Evolutionary conservation across 2,888 invertebrate species (phyloP).

Genomic region (Cheilosia impressa): DNA sequence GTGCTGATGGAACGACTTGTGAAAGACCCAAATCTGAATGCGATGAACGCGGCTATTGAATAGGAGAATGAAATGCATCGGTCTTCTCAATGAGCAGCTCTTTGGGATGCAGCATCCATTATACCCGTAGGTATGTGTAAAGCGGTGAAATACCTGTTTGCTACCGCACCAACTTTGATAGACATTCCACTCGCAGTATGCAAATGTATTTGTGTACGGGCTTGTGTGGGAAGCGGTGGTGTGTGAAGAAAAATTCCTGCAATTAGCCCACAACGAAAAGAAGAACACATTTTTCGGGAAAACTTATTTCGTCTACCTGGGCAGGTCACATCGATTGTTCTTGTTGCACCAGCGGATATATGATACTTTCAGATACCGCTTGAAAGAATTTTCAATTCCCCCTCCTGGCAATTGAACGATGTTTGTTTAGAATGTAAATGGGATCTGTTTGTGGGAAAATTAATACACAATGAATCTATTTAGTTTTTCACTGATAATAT

Average conservation of each 20-base stretch:
- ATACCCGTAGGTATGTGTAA: slow-evolving; percentile 39
- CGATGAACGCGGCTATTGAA: slow-evolving; percentile 58
- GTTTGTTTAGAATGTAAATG: slow-evolving; percentile 49
- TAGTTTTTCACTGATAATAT: background rate
- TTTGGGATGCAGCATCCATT: slow-evolving; percentile 23
- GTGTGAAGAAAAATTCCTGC: slow-evolving; percentile 54
- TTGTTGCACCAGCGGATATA: slow-evolving; percentile 35
- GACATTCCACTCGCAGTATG: slow-evolving; percentile 12
- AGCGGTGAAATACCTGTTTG: slow-evolving; percentile 63
- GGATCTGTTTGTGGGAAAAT: slow-evolving; percentile 50
- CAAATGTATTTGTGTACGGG: slow-evolving; percentile 12
- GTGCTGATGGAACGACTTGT: background rate
- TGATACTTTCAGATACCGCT: slow-evolving; percentile 53
- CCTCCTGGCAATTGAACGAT: slow-evolving; percentile 36
- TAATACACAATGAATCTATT: slow-evolving; percentile 6
- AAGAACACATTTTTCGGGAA: slow-evolving; percentile 37
- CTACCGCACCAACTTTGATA: slow-evolving; percentile 17
- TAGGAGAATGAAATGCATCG: slow-evolving; percentile 58
- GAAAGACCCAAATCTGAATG: slow-evolving; percentile 39
- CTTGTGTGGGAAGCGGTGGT: slow-evolving; percentile 42
- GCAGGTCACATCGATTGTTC: slow-evolving; percentile 25
- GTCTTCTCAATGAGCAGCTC: slow-evolving; percentile 11
- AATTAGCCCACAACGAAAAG: slow-evolving; percentile 37
- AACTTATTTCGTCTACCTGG: slow-evolving; percentile 54
- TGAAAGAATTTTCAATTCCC: slow-evolving; percentile 23